Evolutionary conservation across 2,888 invertebrate genomes (phyloP), one percentile per base, ranked within the genome.

Genomic region (Monoplex corrugatus): DNA sequence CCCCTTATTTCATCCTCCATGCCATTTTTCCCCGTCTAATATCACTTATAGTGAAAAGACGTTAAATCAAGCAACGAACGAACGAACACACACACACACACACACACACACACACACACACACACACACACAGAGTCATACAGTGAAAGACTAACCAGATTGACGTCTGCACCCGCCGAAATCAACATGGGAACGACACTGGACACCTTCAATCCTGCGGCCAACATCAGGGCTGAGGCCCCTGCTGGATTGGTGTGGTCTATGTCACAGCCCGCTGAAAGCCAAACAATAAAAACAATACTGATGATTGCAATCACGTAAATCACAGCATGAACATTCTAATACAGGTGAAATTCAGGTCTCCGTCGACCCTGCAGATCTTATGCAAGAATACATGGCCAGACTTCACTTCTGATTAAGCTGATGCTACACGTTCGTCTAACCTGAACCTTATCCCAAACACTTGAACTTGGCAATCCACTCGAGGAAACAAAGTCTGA

Each of bases 81-180:
- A 13, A 72, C 50, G 72, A 6, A n/a, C 72, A 72, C 28, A 28
- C 72, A 28, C 72, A 72, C 72, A 72, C 72, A 72, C 72, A 38
- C 78, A 78, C 38, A 78, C 78, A 38, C 78, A 23, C 78, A 78
- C 78, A 35, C 78, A 78, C 78, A 78, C 38, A 8, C 38, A 23
- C 78, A 78, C 78, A 38, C 35, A 78, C 78, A 78, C 35, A 78
- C 35, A 38, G 6, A 78, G 13, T 19, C 68, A 10, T n/a, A 68
- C n/a, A n/a, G n/a, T n/a, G n/a, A n/a, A n/a, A 88, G 5, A n/a
- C 80, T 63, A 38, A 91, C 91, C 90, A 72, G 40, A 50, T 91
- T 91, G n/a, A 91, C 87, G 40, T 91, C 43, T 2, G 91, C 90
- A 2, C 91, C 91, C 32, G 91, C 91, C 10, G 87, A 38, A 32